Base-by-base conservation (phyloP, 2,113 vertebrate genomes). In the Cygnus atratus region DNA sequence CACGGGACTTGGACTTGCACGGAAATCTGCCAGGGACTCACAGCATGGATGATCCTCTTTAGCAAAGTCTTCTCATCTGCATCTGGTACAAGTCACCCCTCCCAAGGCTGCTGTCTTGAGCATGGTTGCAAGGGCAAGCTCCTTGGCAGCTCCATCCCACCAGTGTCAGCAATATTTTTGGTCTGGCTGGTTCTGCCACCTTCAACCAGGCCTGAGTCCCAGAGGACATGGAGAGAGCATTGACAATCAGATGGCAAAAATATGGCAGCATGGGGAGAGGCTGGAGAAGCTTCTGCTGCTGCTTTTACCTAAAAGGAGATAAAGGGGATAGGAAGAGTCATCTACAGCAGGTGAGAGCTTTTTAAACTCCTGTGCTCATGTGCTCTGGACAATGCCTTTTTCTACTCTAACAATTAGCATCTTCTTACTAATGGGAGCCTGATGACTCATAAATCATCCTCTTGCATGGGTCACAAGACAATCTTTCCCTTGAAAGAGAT, bases 401-500 rank as follows among this genome's bases (percentile, higher is more conserved):
- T 46, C 58, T 86, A 35, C 48, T 52, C 58, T 43, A 35, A 52
- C 11, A 72, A 12, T 26, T 46, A 67, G 22, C 35, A 75, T 15
- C 22, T 48, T 3, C 37, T 67, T 83, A 59, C 78, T 28, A 82
- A 68, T 12, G 29, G 44, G 52, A 67, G 31, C 18, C 46, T 59
- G 43, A 29, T 33, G 54, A 6, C 48, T 31, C 48, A 37, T 67
- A 52, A 65, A 48, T 8, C 0, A 6, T 44, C 29, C 22, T 66
- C 14, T 84, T 1, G 1, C 31, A 35, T 0, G 2, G 73, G 14
- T 22, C 68, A 54, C 0, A 3, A 17, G 43, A 26, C 33, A 57
- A 10, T 16, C 16, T 54, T 80, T 65, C 50, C 29, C 29, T 54
- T 66, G 46, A 61, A 75, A 86, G 19, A 0, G 0, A 0, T 0